phyloP scores from a whole-genome alignment of 2,888 invertebrate species.

The Nomada flava region DNA sequence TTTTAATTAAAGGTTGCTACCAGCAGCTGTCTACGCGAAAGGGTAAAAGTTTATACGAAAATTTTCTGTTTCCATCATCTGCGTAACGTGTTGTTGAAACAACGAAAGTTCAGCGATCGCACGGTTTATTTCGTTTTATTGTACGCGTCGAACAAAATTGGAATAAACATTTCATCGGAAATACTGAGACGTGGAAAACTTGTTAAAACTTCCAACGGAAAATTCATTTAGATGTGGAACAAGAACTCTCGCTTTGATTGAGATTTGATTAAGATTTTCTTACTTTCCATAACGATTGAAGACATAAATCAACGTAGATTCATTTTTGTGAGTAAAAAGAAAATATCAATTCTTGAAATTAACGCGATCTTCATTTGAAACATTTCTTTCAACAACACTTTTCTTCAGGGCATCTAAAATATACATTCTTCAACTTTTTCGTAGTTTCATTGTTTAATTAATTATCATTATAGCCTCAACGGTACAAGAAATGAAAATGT shows the following conservation, averaged over 20 bases:
- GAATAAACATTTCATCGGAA: constrained; percentile 30
- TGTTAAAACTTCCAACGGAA: constrained; percentile 4
- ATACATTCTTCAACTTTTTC: no score
- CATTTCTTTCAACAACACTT: no score
- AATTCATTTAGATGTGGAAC: background rate
- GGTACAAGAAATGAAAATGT: no score
- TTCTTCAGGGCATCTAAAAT: no score
- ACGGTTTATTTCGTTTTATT: background rate
- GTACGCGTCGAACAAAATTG: constrained; percentile 15
- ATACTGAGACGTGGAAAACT: constrained; percentile 5
- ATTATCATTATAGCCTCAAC: no score
- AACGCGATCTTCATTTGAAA: no score
- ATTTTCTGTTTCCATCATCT: constrained; percentile 11
- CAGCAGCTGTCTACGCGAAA: no score
- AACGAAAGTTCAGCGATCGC: constrained; percentile 26
- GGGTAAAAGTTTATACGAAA: background rate
- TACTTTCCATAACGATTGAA: background rate
- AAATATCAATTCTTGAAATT: no score
- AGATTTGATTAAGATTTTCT: background rate
- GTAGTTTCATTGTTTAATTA: no score
- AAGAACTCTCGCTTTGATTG: background rate
- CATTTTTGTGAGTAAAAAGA: no score
- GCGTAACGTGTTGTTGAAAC: constrained; percentile 1
- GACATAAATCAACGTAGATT: no score
- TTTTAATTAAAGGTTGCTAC: constrained; percentile 17